Evolutionary conservation across 2,888 invertebrate genomes (phyloP).

Genomic region (Toxonevra muliebris): DNA sequence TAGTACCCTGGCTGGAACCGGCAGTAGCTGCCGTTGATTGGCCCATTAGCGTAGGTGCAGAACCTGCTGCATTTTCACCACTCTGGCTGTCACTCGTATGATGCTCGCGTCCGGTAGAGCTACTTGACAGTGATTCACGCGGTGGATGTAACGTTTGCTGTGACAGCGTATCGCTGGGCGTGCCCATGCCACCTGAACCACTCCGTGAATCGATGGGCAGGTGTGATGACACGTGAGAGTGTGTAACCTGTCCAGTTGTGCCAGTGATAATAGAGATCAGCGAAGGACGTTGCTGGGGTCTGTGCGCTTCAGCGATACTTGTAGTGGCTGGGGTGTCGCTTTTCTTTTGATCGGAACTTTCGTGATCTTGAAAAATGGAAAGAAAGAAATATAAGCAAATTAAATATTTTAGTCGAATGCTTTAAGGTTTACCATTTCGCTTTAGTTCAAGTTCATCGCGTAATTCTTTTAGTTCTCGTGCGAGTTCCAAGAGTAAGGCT

Average conservation of each 20-base stretch:
- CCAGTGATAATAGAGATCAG: slow-evolving; percentile 76
- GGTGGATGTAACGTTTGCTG: slow-evolving; percentile 66
- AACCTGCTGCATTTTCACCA: slow-evolving; percentile 55
- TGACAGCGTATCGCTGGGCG: slow-evolving; percentile 65
- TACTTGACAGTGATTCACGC: slow-evolving; percentile 71
- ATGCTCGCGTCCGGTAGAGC: slow-evolving; percentile 68
- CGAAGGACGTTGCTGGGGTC: slow-evolving; percentile 72
- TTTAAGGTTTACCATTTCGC: slow-evolving; percentile 58
- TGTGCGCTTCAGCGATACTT: slow-evolving; percentile 66
- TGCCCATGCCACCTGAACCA: slow-evolving; percentile 64
- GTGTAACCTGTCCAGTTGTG: slow-evolving; percentile 64
- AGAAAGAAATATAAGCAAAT: not conserved
- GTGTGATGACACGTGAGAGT: slow-evolving; percentile 60
- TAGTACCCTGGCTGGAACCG: slow-evolving; percentile 47
- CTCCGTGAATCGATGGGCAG: slow-evolving; percentile 64
- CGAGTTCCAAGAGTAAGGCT: slow-evolving; percentile 83
- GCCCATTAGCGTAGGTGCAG: slow-evolving; percentile 55
- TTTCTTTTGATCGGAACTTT: slow-evolving; percentile 62
- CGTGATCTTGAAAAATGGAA: slow-evolving; percentile 53
- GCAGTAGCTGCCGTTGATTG: slow-evolving; percentile 45
- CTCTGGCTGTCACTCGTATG: slow-evolving; percentile 64
- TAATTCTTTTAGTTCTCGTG: slow-evolving; percentile 84
- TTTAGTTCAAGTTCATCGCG: slow-evolving; percentile 86
- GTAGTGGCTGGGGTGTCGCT: slow-evolving; percentile 64
- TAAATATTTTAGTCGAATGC: no score